Base-by-base conservation (phyloP, 2,797 vertebrate species). In the Onychomys torridus region DNA sequence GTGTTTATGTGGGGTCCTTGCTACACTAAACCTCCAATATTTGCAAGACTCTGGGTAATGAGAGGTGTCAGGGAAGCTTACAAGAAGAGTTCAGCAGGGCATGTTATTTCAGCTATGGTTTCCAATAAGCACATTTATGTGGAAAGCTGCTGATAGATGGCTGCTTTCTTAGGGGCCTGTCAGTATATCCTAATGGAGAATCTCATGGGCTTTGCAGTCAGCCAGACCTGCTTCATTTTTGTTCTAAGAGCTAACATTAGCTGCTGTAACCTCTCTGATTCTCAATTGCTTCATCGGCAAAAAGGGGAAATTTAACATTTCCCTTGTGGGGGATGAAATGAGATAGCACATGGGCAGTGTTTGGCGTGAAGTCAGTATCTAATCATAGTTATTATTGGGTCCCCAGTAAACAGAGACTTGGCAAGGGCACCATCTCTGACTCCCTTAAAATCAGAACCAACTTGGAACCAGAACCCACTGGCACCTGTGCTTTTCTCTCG, bases 211-310 rank as follows among this genome's bases (percentile, higher is more conserved):
- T 91, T 93, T 96, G 90, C 65, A 87, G 81, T 25, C 59, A 95
- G 89, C 21, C 75, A 95, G 87, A 79, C 43, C 55, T 65, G 73
- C n/a, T 37, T 95, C n/a, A 57, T 92, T 96, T 92, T 87, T 89
- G 34, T 95, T 94, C 78, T 88, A 90, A 96, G 61, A 96, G 77
- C 52, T 92, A 87, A n/a, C 10, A 13, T 94, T 96, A 85, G 91
- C 73, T 84, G 19, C 40, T 55, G 0, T 86, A 79, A 78, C 10
- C 57, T 97, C 69, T 92, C 77, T 89, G 77, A 92, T 69, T 89
- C 67, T 95, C 91, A 81, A 95, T 57, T 97, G 61, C 75, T 95
- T 93, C 65, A 83, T 21, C 52, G 52, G 73, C 65, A 92, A 77
- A 87, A 73, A 23, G 29, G 27, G 63, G 40, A 63, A 86, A 94